Evolutionary conservation across 1,140 invertebrate species (phyloP).

Genomic region (Periplaneta americana): DNA sequence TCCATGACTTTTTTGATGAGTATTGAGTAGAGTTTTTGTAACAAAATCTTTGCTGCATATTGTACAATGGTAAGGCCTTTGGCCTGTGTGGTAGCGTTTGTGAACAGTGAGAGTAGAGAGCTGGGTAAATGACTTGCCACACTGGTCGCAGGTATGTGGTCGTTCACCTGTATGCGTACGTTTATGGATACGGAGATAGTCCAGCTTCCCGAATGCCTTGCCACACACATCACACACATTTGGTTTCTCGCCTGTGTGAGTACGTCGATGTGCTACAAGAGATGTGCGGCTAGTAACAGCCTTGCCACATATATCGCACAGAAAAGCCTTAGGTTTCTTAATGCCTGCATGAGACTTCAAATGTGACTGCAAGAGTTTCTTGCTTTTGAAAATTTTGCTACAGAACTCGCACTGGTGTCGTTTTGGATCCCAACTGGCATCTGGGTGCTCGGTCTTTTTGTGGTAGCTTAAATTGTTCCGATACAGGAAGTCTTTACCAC

Average conservation of each 20-base stretch:
- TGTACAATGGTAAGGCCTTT: conserved; percentile 47
- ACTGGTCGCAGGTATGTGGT: conserved; percentile 45
- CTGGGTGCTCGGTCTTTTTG: conserved; percentile 23
- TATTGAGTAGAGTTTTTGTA: conserved; percentile 48
- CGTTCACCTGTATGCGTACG: conserved; percentile 65
- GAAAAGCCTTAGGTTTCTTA: neutral
- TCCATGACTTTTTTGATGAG: conserved; percentile 32
- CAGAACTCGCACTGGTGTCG: conserved; percentile 13
- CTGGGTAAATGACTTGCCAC: conserved; percentile 45
- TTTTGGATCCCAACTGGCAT: conserved; percentile 13
- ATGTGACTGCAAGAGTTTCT: conserved; percentile 29
- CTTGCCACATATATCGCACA: conserved; percentile 38
- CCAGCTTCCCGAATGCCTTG: conserved; percentile 42
- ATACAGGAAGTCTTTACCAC: conserved; percentile 45
- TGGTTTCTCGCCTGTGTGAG: conserved; percentile 64
- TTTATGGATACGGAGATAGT: conserved; percentile 38
- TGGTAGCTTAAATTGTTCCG: conserved; percentile 23
- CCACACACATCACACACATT: conserved; percentile 54
- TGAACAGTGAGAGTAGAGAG: conserved; percentile 51
- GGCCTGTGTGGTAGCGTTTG: conserved; percentile 46
- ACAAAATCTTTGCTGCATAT: conserved; percentile 49
- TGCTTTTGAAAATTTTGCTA: neutral
- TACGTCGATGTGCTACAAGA: conserved; percentile 50
- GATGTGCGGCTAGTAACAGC: conserved; percentile 41
- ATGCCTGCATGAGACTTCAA: conserved; percentile 34